Base-by-base conservation (phyloP, 2,113 vertebrate genomes). In the Oncorhynchus tshawytscha region DNA sequence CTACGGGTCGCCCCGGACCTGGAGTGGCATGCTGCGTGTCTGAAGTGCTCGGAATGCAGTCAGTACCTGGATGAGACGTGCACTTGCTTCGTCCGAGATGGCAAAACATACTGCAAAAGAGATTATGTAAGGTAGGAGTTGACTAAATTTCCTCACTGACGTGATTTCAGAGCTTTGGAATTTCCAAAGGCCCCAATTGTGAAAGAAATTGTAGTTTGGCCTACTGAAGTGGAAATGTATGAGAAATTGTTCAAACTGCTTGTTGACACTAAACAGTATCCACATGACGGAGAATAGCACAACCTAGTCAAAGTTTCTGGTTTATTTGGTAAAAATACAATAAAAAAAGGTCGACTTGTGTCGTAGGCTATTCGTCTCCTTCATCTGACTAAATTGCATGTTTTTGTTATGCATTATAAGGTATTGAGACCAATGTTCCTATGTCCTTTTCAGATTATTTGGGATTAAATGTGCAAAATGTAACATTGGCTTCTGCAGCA, bases 21-120 rank as follows among this genome's bases (percentile, higher is more conserved):
- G 84, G 97, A 99, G 92, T 99, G 97, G 97, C 97, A 99, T 74
- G 97, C 97, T 70, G 97, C 97, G 84, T 99, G 98, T 81, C 95
- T 99, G 84, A 98, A 97, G 92, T 99, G 98, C 77, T 95, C 97
- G 13, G 97, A 99, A 85, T 98, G 97, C 93, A 96, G 94, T 89
- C 96, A 97, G 91, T 96, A 95, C 84, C 93, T 99, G 92, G 97
- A 99, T 77, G 98, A 99, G 94, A 97, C 94, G 62, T 97, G 98
- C 94, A 99, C 98, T 75, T 99, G 97, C 88, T 99, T 98, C 88
- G 96, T 99, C 86, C 92, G 97, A 13, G 96, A 99, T 84, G 98
- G 97, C 84, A 99, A 98, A 88, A 96, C 96, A 74, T 99, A 98
- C 88, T 99, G 98, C 93, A 98, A 98, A 90, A 91, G 97, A 88